Conservation (phyloP, 2,113 vertebrate species). For the Rhinichthys klamathensis region DNA sequence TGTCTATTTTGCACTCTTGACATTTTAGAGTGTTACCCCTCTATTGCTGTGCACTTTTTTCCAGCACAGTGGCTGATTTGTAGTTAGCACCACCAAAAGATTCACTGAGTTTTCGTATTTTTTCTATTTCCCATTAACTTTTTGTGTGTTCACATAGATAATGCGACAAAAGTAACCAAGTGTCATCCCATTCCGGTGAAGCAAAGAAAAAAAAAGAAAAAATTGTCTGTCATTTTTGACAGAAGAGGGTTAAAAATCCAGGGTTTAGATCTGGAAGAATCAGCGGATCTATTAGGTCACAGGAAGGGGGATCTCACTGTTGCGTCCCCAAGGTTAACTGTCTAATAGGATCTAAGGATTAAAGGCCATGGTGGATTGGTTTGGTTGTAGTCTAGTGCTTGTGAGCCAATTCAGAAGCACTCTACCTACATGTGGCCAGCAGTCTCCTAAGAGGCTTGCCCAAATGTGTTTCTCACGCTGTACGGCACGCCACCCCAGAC, state of each 20-base stretch:
- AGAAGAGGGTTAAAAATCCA: not conserved
- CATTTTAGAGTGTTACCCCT: no score
- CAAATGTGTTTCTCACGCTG: constrained; percentile 39
- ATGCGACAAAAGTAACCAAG: no score
- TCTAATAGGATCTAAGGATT: constrained; percentile 72
- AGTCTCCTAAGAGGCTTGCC: not conserved
- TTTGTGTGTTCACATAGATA: no score
- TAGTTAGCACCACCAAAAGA: no score
- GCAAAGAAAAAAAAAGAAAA: no score
- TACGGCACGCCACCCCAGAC: not conserved
- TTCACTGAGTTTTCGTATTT: no score
- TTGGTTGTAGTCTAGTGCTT: constrained; percentile 23
- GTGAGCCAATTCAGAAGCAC: constrained; percentile 11
- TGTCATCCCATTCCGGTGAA: no score
- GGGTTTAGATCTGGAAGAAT: constrained; percentile 30
- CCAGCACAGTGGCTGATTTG: no score
- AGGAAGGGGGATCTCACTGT: constrained; percentile 4
- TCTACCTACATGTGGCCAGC: constrained; percentile 17
- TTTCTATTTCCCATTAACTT: no score
- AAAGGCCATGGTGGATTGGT: constrained; percentile 61
- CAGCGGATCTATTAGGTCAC: constrained; percentile 22
- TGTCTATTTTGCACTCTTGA: no score
- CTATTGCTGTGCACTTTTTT: no score
- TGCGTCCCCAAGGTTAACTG: constrained; percentile 51
- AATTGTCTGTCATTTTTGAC: no score